Base-by-base conservation (phyloP, 35 echinoderm and acorn worm genomes). In the Anneissia japonica region DNA sequence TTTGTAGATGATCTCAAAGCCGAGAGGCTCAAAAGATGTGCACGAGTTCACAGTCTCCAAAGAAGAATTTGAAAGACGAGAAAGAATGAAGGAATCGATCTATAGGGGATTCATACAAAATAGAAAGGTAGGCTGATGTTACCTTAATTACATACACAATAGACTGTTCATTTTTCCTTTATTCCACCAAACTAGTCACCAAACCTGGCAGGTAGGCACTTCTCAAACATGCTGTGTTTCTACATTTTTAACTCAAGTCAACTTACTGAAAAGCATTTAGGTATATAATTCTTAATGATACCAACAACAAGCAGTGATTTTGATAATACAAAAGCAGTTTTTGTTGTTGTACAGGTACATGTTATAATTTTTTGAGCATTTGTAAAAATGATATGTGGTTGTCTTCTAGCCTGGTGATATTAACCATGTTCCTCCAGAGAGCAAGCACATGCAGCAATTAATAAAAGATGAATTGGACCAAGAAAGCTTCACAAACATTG, bases 1-100 rank as follows among this genome's bases (percentile, higher is more conserved):
- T 79, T 13, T n/a, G 6, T 81, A 99, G 96, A 99, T 99, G 96
- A 94, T 99, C 46, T 89, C 91, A 38, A 99, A 94, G 51, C 82
- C 86, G 23, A 79, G 82, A 14, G 83, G 88, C 19, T 94, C 96
- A 29, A 81, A 82, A 72, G 96, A 99, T 82, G 96, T 99, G 11
- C 96, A 99, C 81, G 96, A 99, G 76, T 72, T 99, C 80, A 82
- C 89, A 0, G 38, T 94, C 28, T 94, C 92, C 32, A 91, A 92
- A 75, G 96, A 94, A 34, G 92, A 94, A 73, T 99, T 99, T 94
- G 92, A 99, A 75, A 93, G 92, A 51, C 55, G 87, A 55, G 96
- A 99, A 31, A 99, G 85, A 73, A 87, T 92, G 36, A 85, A 79
- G 36, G 91, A 99, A 46, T 75, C 82, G 10, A 99, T 99, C 19